A percentile compares a stretch with the other conserved stretches of the same genome.
These are phyloP conservation scores for Calonectris borealis DNA, from an alignment of 2,113 vertebrate species.

Conservation along the genomic window DNA sequence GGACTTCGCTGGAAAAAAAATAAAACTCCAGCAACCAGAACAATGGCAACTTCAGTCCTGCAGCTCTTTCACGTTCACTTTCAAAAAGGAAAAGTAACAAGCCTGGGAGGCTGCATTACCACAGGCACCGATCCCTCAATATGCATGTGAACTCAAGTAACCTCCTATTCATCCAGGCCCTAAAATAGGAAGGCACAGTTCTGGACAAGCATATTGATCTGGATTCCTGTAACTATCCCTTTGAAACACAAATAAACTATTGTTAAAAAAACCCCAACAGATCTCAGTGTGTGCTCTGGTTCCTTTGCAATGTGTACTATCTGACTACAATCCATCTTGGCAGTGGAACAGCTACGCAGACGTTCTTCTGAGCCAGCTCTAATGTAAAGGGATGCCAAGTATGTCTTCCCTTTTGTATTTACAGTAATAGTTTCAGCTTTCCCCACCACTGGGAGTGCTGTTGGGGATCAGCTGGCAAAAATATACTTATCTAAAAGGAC, in stretches of 20 bases:
- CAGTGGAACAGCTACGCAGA: slow-evolving; percentile 63
- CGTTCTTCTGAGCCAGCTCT: slow-evolving; percentile 68
- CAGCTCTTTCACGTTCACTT: slow-evolving; percentile 51
- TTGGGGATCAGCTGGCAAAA: slow-evolving; percentile 60
- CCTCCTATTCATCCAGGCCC: slow-evolving; percentile 59
- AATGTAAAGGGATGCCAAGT: slow-evolving; percentile 68
- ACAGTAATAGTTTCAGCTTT: slow-evolving; percentile 68
- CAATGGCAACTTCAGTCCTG: slow-evolving; percentile 15
- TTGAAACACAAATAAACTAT: slow-evolving; percentile 72
- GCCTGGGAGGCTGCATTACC: slow-evolving; percentile 24
- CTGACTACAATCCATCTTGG: slow-evolving; percentile 69
- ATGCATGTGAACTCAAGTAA: slow-evolving; percentile 65
- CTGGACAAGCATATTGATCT: slow-evolving; percentile 70
- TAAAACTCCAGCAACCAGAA: slow-evolving; percentile 10
- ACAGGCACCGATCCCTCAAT: slow-evolving; percentile 47
- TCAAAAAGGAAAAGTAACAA: slow-evolving; percentile 43
- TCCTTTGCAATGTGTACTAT: slow-evolving; percentile 68
- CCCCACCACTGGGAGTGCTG: slow-evolving; percentile 57
- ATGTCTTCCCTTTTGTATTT: slow-evolving; percentile 68
- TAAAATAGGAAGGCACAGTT: slow-evolving; percentile 64
- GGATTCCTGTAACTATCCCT: slow-evolving; percentile 69
- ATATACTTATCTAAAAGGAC: slow-evolving; percentile 46
- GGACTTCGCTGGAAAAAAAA: neutral
- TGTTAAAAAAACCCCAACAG: slow-evolving; percentile 67
- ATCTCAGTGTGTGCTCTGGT: slow-evolving; percentile 65